These are phyloP conservation scores for Reticulitermes speratus DNA, from an alignment of 1,140 invertebrate genomes.

Conservation along the genomic window DNA sequence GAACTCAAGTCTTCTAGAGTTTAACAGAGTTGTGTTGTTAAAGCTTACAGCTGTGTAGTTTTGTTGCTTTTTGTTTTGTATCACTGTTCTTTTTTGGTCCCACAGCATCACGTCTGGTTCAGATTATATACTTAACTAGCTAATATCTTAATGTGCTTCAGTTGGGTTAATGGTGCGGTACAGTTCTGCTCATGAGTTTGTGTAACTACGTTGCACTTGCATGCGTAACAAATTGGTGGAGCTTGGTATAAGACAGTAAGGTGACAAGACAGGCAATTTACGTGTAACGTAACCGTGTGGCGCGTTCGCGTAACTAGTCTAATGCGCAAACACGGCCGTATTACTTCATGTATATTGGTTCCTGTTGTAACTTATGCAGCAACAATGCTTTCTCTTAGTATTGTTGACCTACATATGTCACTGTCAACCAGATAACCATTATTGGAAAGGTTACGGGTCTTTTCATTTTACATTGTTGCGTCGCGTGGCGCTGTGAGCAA, in stretches of 20 bases:
- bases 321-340: too few relatives aligned
- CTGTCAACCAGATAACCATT: too few relatives aligned
- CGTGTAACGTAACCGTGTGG: too few relatives aligned
- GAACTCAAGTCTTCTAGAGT: background rate
- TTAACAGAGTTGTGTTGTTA: background rate
- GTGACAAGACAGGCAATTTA: background rate
- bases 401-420: too few relatives aligned
- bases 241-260: background rate
- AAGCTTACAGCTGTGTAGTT: background rate
- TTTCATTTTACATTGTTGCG: too few relatives aligned
- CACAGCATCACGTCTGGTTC: conserved; percentile 5
- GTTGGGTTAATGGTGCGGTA: background rate
- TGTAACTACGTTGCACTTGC: background rate
- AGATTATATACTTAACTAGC: conserved; percentile 11
- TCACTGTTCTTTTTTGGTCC: background rate
- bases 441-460: too few relatives aligned
- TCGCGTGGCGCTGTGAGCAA: too few relatives aligned
- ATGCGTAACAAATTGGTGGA: background rate
- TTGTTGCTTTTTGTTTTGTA: background rate
- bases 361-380: too few relatives aligned
- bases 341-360: too few relatives aligned
- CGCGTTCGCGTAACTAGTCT: too few relatives aligned
- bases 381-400: too few relatives aligned
- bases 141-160: conserved; percentile 16
- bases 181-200: background rate